Percentiles rank a stretch among this genome's conserved stretches.
Evolutionary conservation across 2,888 invertebrate genomes (phyloP).

Genomic region (Ichneumoninae sp.): DNA sequence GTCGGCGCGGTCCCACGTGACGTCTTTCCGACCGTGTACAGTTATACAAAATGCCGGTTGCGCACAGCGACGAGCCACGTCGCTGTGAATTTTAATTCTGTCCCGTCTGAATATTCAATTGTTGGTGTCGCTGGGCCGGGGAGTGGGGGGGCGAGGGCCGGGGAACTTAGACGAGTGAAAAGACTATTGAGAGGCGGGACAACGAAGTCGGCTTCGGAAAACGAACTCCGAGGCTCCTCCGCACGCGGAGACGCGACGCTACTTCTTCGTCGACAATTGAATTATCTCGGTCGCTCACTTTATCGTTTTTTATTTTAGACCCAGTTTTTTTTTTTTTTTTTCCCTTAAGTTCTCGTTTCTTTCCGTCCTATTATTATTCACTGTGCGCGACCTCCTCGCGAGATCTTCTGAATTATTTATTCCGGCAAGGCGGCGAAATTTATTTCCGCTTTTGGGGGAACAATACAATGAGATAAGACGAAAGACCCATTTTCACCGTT

Average conservation of each 20-base stretch:
- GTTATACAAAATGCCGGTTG: slow-evolving; percentile 39
- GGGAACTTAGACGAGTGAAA: slow-evolving; percentile 9
- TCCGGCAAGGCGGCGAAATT: background rate
- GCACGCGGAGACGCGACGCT: slow-evolving; percentile 27
- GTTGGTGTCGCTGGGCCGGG: slow-evolving; percentile 1
- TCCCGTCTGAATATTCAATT: slow-evolving; percentile 66
- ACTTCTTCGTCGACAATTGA: slow-evolving; percentile 52
- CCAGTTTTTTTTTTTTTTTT: background rate
- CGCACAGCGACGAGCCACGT: slow-evolving; percentile 16
- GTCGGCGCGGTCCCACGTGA: slow-evolving; percentile 20
- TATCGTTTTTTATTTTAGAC: background rate
- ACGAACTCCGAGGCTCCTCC: slow-evolving; percentile 20
- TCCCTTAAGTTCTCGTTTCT: slow-evolving; percentile 3
- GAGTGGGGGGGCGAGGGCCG: background rate
- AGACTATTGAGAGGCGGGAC: slow-evolving; percentile 30
- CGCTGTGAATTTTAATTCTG: slow-evolving; percentile 49
- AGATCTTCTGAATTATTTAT: slow-evolving; percentile 15
- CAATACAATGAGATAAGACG: background rate
- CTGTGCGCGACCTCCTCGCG: background rate
- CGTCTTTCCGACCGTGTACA: slow-evolving; percentile 29
- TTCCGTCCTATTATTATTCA: slow-evolving; percentile 20
- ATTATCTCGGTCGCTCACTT: slow-evolving; percentile 45
- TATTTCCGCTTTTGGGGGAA: slow-evolving; percentile 13
- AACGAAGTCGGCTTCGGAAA: slow-evolving; percentile 6
- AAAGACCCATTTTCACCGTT: background rate